phyloP scores from a whole-genome alignment of 2,888 invertebrate genomes.

The Pollenia labialis region DNA sequence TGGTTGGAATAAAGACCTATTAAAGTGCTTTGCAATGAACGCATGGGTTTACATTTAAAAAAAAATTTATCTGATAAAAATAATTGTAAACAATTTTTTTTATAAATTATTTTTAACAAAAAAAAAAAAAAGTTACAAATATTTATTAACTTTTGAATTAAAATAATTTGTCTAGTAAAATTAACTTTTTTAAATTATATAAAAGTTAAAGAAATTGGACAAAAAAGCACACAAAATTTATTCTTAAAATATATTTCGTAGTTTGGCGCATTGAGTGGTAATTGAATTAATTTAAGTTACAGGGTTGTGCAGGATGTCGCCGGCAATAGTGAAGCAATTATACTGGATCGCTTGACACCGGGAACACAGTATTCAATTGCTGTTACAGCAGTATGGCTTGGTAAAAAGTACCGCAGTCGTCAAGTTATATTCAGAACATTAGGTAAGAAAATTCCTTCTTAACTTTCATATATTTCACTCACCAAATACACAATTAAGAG shows the following conservation, averaged over 20 bases:
- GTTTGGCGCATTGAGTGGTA: slow-evolving; percentile 83
- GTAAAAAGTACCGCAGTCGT: slow-evolving; percentile 92
- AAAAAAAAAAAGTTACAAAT: too few species aligned
- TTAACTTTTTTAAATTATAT: too few species aligned
- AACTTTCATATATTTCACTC: background rate
- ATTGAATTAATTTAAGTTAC: slow-evolving; percentile 92
- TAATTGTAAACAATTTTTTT: too few species aligned
- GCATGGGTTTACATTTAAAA: too few species aligned
- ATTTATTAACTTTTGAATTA: too few species aligned
- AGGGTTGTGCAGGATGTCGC: slow-evolving; percentile 96
- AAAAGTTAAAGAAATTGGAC: too few species aligned
- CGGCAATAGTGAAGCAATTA: slow-evolving; percentile 94
- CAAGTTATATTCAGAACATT: slow-evolving; percentile 95
- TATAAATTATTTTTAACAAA: too few species aligned
- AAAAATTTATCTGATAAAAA: too few species aligned
- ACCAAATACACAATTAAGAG: background rate
- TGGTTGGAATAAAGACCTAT: too few species aligned
- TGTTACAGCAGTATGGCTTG: slow-evolving; percentile 92
- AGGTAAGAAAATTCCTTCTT: slow-evolving; percentile 85
- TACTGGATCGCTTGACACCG: slow-evolving; percentile 91
- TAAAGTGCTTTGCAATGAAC: too few species aligned
- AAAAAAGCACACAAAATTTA: too few species aligned
- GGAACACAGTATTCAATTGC: slow-evolving; percentile 95
- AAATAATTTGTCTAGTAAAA: too few species aligned
- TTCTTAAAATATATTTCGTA: slow-evolving; percentile 31